Evolutionary conservation across 2,888 invertebrate species (phyloP).

Genomic region (Hemistola chrysoprasaria): DNA sequence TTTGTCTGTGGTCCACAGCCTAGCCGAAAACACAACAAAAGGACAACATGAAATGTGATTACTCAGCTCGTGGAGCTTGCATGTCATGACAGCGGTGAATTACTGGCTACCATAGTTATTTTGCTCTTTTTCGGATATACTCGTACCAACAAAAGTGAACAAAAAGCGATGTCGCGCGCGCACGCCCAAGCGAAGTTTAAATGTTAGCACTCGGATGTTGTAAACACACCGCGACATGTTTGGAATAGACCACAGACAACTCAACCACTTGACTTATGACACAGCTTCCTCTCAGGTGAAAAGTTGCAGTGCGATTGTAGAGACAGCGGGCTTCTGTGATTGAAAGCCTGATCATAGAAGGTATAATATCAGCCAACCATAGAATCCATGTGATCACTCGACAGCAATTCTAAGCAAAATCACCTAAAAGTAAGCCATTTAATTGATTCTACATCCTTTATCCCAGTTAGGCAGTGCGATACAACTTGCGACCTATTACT

Average conservation of each 20-base stretch:
- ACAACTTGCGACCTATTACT: too few relatives aligned
- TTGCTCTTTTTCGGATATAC: constrained; percentile 48
- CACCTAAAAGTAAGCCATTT: too few relatives aligned
- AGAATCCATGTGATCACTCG: too few relatives aligned
- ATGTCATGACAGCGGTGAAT: constrained; percentile 69
- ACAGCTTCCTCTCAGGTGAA: too few relatives aligned
- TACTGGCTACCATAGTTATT: constrained; percentile 44
- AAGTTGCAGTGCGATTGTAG: too few relatives aligned
- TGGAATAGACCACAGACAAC: constrained; percentile 40
- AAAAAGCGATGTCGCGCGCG: constrained; percentile 61
- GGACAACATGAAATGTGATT: constrained; percentile 74
- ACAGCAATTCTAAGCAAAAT: too few relatives aligned
- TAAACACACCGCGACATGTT: constrained; percentile 58
- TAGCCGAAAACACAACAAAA: constrained; percentile 58
- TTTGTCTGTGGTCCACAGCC: constrained; percentile 38
- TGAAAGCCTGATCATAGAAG: too few relatives aligned
- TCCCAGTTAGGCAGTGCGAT: too few relatives aligned
- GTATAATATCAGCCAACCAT: too few relatives aligned
- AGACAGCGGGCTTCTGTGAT: too few relatives aligned
- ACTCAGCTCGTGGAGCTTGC: constrained; percentile 64
- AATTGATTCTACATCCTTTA: too few relatives aligned
- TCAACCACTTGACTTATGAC: too few relatives aligned
- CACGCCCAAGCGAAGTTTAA: constrained; percentile 51
- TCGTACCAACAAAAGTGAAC: constrained; percentile 57
- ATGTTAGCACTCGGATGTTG: constrained; percentile 58